phyloP scores from a whole-genome alignment of 2,113 vertebrate species.

The Podocnemis expansa region DNA sequence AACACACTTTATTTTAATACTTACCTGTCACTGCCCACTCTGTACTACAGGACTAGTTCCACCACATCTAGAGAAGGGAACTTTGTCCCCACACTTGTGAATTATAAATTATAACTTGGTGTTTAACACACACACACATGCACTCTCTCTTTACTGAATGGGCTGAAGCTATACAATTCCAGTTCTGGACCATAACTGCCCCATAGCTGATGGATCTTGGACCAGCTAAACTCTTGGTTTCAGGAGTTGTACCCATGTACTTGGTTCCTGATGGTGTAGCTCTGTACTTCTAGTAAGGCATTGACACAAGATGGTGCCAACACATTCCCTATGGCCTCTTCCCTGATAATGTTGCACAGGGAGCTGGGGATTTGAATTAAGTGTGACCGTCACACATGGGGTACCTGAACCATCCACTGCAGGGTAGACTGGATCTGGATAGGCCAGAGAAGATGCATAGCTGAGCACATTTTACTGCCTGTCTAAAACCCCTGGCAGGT shows the following conservation, averaged over 20 bases:
- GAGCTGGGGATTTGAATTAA: background rate
- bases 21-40: background rate
- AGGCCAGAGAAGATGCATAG: background rate
- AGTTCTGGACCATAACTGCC: background rate
- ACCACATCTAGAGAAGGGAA: background rate
- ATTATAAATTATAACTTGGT: too few relatives aligned
- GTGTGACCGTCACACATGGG: background rate
- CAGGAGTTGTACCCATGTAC: background rate
- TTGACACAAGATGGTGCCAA: background rate
- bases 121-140: too few relatives aligned
- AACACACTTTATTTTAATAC: rapidly evolving
- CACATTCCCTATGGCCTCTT: background rate
- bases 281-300: background rate
- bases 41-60: background rate
- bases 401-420: background rate
- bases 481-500: background rate
- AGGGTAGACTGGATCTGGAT: background rate
- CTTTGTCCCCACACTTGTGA: background rate
- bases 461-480: background rate
- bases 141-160: background rate
- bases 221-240: background rate
- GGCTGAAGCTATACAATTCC: background rate
- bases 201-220: background rate
- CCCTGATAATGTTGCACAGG: background rate
- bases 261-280: rapidly evolving